These are phyloP conservation scores for Synanthedon andrenaeformis DNA, from an alignment of 2,888 invertebrate genomes.

Conservation along the genomic window DNA sequence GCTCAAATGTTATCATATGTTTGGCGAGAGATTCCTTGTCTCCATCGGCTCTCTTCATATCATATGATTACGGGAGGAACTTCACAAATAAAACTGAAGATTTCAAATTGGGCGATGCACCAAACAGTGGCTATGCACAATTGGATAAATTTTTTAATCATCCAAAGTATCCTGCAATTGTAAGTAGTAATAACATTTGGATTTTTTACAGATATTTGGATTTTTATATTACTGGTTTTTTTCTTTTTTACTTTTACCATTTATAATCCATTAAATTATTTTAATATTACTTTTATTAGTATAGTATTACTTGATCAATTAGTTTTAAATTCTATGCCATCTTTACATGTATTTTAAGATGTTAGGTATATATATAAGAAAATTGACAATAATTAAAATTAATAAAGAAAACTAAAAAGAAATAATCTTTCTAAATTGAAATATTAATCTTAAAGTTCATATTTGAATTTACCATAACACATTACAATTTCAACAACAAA, in stretches of 20 bases:
- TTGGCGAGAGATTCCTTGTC: constrained; percentile 83
- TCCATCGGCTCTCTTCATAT: constrained; percentile 85
- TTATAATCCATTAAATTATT: neutral
- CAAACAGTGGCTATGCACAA: constrained; percentile 72
- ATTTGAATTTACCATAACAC: no score
- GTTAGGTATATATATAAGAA: no score
- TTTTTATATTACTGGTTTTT: neutral
- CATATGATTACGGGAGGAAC: constrained; percentile 86
- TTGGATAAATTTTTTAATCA: constrained; percentile 89
- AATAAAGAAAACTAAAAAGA: no score
- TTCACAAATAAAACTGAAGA: constrained; percentile 80
- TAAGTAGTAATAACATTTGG: constrained; percentile 60
- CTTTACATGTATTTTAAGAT: no score
- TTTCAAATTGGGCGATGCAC: constrained; percentile 69
- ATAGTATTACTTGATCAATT: no score
- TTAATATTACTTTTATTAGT: no score
- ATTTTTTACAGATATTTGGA: no score
- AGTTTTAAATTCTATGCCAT: no score
- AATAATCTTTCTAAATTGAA: no score
- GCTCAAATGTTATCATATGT: constrained; percentile 88
- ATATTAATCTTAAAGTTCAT: no score
- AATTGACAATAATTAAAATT: no score
- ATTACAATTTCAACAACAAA: no score
- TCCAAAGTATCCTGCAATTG: constrained; percentile 81
- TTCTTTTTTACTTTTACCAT: neutral